phyloP scores from a whole-genome alignment of 2,888 invertebrate species.

The Dinocampus coccinellae region DNA sequence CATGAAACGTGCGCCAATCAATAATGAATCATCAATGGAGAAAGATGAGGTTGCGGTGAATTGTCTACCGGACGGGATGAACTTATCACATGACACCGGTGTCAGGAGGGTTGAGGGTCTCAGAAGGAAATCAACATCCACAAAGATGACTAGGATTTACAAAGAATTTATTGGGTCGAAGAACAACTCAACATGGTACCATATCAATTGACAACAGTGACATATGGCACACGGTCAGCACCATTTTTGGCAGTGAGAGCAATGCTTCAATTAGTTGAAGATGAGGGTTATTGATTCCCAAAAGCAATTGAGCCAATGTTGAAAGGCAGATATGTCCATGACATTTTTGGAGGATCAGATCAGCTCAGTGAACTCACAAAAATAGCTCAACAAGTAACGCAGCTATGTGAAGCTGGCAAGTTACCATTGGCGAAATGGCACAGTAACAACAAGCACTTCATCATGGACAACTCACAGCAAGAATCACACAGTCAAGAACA shows the following conservation, averaged over 20 bases:
- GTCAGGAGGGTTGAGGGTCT: too few relatives aligned
- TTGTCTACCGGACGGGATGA: too few relatives aligned
- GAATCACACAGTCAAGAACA: too few relatives aligned
- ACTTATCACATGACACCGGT: too few relatives aligned
- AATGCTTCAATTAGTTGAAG: slow-evolving; percentile 30
- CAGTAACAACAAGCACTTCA: background rate
- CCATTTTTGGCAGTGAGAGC: slow-evolving; percentile 30
- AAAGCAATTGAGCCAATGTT: slow-evolving; percentile 20
- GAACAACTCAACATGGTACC: background rate
- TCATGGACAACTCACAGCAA: background rate
- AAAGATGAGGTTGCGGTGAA: background rate
- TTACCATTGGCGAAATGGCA: slow-evolving; percentile 33
- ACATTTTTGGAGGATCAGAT: slow-evolving; percentile 25
- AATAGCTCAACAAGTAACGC: background rate
- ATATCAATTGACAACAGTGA: slow-evolving; percentile 24
- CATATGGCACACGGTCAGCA: too few relatives aligned
- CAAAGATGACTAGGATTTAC: slow-evolving; percentile 49
- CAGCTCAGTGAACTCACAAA: background rate
- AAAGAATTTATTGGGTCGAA: slow-evolving; percentile 60
- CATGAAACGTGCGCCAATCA: background rate
- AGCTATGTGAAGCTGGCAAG: background rate
- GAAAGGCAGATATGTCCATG: slow-evolving; percentile 39
- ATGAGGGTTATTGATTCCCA: slow-evolving; percentile 32
- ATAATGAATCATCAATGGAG: background rate
- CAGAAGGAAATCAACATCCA: background rate